These are phyloP conservation scores for Siderastrea radians DNA, from an alignment of 92 coral and sea anemone genomes.

Conservation along the genomic window DNA sequence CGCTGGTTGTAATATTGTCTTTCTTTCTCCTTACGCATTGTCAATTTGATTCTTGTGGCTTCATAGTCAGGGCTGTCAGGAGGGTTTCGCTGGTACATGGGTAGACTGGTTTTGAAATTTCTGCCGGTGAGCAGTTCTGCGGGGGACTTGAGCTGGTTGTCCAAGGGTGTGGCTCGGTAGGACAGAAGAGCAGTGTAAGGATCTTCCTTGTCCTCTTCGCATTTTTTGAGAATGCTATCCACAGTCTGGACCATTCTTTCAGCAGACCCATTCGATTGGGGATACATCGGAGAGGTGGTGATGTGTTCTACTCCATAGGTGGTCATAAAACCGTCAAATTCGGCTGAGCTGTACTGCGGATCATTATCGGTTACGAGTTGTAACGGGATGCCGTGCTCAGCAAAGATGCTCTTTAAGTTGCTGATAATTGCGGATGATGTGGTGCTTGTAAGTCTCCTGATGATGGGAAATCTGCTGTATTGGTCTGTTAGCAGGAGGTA, in stretches of 20 bases:
- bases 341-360: slow-evolving; percentile 25
- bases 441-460: slow-evolving; percentile 58
- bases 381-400: slow-evolving; percentile 55
- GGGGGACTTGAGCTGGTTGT: slow-evolving; percentile 40
- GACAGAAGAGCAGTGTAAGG: slow-evolving; percentile 39
- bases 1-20: too few relatives aligned
- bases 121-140: slow-evolving; percentile 54
- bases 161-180: slow-evolving; percentile 52
- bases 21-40: not conserved
- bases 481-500: slow-evolving; percentile 56
- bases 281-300: slow-evolving; percentile 38
- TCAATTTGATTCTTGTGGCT: not conserved
- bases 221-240: not conserved
- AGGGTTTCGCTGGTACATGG: slow-evolving; percentile 7
- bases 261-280: slow-evolving; percentile 50
- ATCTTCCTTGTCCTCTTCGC: not conserved
- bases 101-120: slow-evolving; percentile 46
- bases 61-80: slow-evolving; percentile 9
- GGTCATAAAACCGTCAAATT: slow-evolving; percentile 17
- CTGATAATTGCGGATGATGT: slow-evolving; percentile 62
- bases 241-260: slow-evolving; percentile 20
- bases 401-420: slow-evolving; percentile 61
- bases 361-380: slow-evolving; percentile 49
- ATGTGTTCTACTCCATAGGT: slow-evolving; percentile 41
- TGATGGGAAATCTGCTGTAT: not conserved